These are phyloP conservation scores for Chanos chanos DNA, from an alignment of 2,797 vertebrate genomes.

Conservation along the genomic window DNA sequence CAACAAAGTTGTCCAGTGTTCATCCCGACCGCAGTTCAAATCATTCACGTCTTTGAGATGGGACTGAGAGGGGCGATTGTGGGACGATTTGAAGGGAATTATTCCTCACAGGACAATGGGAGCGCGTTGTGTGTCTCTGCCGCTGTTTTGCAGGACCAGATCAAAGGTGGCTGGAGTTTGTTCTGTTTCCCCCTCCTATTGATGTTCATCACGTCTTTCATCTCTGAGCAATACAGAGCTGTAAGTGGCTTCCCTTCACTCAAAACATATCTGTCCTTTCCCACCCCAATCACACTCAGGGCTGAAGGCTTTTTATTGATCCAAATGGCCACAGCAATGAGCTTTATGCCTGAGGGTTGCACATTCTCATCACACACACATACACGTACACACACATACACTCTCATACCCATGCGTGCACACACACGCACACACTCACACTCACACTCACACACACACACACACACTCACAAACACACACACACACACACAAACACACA, in stretches of 20 bases:
- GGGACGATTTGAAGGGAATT: slow-evolving; percentile 35
- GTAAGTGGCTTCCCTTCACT: slow-evolving; percentile 41
- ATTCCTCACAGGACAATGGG: slow-evolving; percentile 15
- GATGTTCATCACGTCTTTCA: slow-evolving; percentile 41
- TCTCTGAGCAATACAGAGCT: slow-evolving; percentile 34
- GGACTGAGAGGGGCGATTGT: no score
- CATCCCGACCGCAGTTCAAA: no score
- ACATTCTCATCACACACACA: slow-evolving; percentile 17
- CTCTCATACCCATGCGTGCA: neutral
- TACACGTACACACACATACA: slow-evolving; percentile 8
- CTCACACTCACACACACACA: neutral
- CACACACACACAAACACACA: no score
- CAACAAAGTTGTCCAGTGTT: no score
- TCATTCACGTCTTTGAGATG: no score
- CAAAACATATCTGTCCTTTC: slow-evolving; percentile 51
- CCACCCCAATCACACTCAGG: slow-evolving; percentile 46
- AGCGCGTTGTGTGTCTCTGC: slow-evolving; percentile 15
- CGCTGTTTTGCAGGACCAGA: slow-evolving; percentile 40
- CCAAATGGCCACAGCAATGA: slow-evolving; percentile 24
- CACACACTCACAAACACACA: no score
- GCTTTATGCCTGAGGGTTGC: slow-evolving; percentile 29
- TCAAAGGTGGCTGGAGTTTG: slow-evolving; percentile 51
- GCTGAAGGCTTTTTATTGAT: slow-evolving; percentile 53
- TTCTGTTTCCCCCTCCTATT: slow-evolving; percentile 28
- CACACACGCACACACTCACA: slow-evolving; percentile 1